Evolutionary conservation across 1,140 invertebrate genomes (phyloP).

Genomic region (Bombus superbus): DNA sequence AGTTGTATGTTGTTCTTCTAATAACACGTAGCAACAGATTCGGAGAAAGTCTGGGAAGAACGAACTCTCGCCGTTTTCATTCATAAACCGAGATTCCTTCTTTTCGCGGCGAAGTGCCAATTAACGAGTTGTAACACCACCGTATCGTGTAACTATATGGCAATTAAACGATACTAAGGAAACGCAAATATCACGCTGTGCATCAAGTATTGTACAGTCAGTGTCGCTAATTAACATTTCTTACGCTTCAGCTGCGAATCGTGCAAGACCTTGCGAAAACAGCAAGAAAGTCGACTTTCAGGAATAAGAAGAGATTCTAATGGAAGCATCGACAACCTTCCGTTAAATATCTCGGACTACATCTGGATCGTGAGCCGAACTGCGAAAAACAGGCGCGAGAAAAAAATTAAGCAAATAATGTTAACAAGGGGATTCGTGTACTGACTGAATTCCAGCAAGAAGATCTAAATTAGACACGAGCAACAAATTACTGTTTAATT

Average conservation of each 20-base stretch:
- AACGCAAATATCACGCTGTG: neutral
- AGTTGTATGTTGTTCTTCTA: too few species aligned
- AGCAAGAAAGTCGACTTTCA: neutral
- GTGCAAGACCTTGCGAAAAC: neutral
- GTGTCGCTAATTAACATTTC: neutral
- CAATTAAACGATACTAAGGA: constrained; percentile 9
- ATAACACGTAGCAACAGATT: neutral
- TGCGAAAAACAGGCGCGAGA: too few species aligned
- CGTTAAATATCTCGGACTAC: too few species aligned
- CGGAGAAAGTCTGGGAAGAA: constrained; percentile 32
- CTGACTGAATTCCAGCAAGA: too few species aligned
- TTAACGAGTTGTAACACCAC: neutral
- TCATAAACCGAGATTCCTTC: constrained; percentile 6
- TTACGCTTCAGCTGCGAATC: neutral
- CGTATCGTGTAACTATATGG: neutral
- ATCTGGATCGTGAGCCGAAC: too few species aligned
- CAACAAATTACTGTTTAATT: too few species aligned
- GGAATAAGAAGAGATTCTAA: neutral
- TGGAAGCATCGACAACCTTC: neutral
- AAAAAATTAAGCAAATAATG: too few species aligned
- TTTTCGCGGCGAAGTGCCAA: constrained; percentile 1
- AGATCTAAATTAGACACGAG: too few species aligned
- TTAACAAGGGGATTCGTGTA: too few species aligned
- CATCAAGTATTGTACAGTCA: neutral
- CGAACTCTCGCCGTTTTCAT: constrained; percentile 7